Evolutionary conservation across 2,888 invertebrate species (phyloP).

Genomic region (Drosophila eohydei): DNA sequence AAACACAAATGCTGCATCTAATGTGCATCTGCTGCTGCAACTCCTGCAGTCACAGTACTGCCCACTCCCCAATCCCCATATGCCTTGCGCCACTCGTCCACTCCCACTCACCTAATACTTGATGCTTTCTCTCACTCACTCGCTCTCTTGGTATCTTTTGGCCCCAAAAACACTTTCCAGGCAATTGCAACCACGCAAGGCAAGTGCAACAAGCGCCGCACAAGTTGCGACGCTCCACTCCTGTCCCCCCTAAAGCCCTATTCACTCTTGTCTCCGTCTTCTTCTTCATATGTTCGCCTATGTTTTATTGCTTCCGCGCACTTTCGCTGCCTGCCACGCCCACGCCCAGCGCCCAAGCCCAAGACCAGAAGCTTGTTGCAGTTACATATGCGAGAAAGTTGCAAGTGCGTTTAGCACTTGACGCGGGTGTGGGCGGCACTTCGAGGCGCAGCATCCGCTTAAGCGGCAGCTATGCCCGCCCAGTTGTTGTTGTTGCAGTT

Average conservation of each 20-base stretch:
- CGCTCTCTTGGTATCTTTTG: conserved; percentile 10
- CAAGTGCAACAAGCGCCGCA: conserved; percentile 60
- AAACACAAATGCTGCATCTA: conserved; percentile 70
- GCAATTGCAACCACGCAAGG: conserved; percentile 54
- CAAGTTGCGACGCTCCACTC: conserved; percentile 31
- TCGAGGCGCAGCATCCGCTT: conserved; percentile 56
- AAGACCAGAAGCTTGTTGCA: conserved; percentile 55
- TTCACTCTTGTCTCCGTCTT: not conserved
- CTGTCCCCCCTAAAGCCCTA: not conserved
- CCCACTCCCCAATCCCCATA: not conserved
- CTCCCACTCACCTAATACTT: not conserved
- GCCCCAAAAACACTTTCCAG: conserved; percentile 59
- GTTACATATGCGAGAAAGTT: conserved; percentile 72
- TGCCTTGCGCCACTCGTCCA: not conserved
- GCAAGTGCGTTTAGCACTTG: conserved; percentile 70
- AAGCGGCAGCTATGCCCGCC: conserved; percentile 47
- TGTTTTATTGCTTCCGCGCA: conserved; percentile 77
- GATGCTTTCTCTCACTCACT: not conserved
- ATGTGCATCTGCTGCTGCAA: conserved; percentile 52
- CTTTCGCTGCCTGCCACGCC: conserved; percentile 50
- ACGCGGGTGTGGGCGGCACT: conserved; percentile 6
- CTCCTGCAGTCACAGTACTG: conserved; percentile 1
- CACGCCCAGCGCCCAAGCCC: conserved; percentile 27
- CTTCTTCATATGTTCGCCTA: conserved; percentile 31
- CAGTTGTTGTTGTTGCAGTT: conserved; percentile 44